Percentiles rank a stretch among this genome's conserved stretches.
Evolutionary conservation across 2,888 invertebrate species (phyloP).

Genomic region (Willowsia nigromaculata): DNA sequence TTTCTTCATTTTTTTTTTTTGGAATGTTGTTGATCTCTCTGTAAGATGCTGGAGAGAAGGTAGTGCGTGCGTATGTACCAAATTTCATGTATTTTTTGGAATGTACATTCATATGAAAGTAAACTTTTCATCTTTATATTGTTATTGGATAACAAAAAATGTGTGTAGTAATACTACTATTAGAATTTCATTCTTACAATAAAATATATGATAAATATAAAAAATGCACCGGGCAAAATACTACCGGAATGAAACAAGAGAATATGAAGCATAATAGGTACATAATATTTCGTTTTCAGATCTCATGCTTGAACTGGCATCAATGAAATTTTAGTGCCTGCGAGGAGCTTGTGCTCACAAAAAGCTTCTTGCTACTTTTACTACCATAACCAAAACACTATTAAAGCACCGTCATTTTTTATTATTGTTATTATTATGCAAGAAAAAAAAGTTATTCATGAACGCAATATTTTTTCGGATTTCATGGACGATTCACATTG

Average conservation of each 20-base stretch:
- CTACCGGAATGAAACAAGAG: conserved; percentile 15
- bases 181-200: background rate
- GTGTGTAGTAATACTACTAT: background rate
- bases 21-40: background rate
- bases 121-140: background rate
- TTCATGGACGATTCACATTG: conserved; percentile 37
- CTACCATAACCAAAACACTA: background rate
- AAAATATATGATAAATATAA: background rate
- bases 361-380: too few relatives aligned
- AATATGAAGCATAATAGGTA: background rate
- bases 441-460: conserved; percentile 63
- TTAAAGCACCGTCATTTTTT: background rate
- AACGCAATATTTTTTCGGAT: conserved; percentile 57
- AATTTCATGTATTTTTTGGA: too few relatives aligned
- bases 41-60: background rate
- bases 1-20: background rate
- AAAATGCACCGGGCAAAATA: background rate
- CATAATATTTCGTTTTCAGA: conserved; percentile 54
- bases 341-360: too few relatives aligned
- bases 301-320: conserved; percentile 61
- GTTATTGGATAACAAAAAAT: background rate
- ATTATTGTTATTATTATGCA: conserved; percentile 15
- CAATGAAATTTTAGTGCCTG: conserved; percentile 52
- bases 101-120: too few relatives aligned
- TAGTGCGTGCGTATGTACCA: background rate